A percentile compares a stretch with the other conserved stretches of the same genome.
phyloP scores from a whole-genome alignment of 2,797 vertebrate genomes.

The Selene dorsalis region DNA sequence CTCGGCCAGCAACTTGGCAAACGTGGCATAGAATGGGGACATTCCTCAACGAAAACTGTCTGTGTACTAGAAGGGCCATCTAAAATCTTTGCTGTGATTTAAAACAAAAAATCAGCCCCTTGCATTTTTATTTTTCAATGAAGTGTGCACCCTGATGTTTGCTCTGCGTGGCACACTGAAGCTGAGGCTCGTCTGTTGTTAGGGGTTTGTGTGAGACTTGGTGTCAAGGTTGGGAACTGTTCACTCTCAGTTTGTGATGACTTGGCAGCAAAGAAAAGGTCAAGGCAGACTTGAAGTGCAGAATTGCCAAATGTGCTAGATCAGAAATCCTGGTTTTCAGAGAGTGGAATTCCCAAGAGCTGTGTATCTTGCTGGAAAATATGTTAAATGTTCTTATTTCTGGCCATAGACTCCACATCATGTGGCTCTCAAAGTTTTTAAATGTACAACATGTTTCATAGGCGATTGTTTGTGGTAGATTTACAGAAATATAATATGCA shows the following conservation, averaged over 20 bases:
- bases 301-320: constrained; percentile 67
- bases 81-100: constrained; percentile 61
- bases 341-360: constrained; percentile 38
- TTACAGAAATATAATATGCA: constrained; percentile 20
- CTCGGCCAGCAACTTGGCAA: constrained; percentile 56
- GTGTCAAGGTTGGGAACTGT: constrained; percentile 67
- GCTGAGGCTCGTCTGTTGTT: constrained; percentile 51
- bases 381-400: constrained; percentile 46
- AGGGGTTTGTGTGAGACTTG: constrained; percentile 57
- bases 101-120: constrained; percentile 39
- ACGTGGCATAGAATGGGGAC: constrained; percentile 27
- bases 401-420: constrained; percentile 17
- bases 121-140: constrained; percentile 64
- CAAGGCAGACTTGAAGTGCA: constrained; percentile 65
- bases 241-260: constrained; percentile 73
- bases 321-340: constrained; percentile 56
- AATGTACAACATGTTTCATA: constrained; percentile 33
- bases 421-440: constrained; percentile 33
- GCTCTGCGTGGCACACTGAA: constrained; percentile 36
- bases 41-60: constrained; percentile 54
- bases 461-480: constrained; percentile 7
- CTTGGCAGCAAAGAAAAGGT: constrained; percentile 76
- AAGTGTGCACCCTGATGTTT: constrained; percentile 60
- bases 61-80: constrained; percentile 67
- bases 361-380: constrained; percentile 50